A percentile compares a stretch with the other conserved stretches of the same genome.
Conservation (phyloP, 2,113 vertebrate species). For the Pao palembangensis region DNA sequence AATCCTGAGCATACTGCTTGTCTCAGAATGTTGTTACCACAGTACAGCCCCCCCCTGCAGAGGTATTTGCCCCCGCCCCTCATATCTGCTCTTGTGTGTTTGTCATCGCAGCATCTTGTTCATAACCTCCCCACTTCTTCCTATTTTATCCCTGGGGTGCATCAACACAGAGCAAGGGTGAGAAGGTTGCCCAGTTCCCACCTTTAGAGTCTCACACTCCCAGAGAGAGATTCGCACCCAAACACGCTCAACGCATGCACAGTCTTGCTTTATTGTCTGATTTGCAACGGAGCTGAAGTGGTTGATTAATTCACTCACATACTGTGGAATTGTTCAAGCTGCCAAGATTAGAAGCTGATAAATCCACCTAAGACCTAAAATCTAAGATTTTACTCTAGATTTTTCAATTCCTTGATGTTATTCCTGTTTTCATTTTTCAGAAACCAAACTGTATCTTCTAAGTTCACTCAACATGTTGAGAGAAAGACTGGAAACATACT, state of each 20-base stretch:
- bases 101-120: slow-evolving; percentile 48
- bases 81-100: slow-evolving; percentile 55
- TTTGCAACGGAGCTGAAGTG: slow-evolving; percentile 57
- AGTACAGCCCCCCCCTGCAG: slow-evolving; percentile 38
- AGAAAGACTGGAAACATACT: slow-evolving; percentile 54
- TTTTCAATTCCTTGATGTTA: slow-evolving; percentile 40
- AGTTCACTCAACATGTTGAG: too few species aligned
- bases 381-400: slow-evolving; percentile 38
- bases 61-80: slow-evolving; percentile 46
- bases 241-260: slow-evolving; percentile 49
- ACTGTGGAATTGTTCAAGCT: slow-evolving; percentile 54
- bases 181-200: slow-evolving; percentile 78
- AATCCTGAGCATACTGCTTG: slow-evolving; percentile 55
- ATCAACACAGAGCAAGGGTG: slow-evolving; percentile 66
- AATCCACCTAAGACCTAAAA: too few species aligned
- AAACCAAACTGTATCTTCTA: slow-evolving; percentile 37
- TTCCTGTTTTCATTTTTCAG: slow-evolving; percentile 51
- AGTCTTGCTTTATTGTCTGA: slow-evolving; percentile 40
- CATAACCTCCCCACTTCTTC: slow-evolving; percentile 49
- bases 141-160: slow-evolving; percentile 47
- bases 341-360: slow-evolving; percentile 29
- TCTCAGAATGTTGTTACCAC: slow-evolving; percentile 54
- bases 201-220: slow-evolving; percentile 57
- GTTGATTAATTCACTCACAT: slow-evolving; percentile 66
- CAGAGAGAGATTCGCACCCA: slow-evolving; percentile 46